Percentiles rank a stretch among this genome's conserved stretches.
These are phyloP conservation scores for Cacoxenus indagator DNA, from an alignment of 2,888 invertebrate genomes.

Conservation along the genomic window DNA sequence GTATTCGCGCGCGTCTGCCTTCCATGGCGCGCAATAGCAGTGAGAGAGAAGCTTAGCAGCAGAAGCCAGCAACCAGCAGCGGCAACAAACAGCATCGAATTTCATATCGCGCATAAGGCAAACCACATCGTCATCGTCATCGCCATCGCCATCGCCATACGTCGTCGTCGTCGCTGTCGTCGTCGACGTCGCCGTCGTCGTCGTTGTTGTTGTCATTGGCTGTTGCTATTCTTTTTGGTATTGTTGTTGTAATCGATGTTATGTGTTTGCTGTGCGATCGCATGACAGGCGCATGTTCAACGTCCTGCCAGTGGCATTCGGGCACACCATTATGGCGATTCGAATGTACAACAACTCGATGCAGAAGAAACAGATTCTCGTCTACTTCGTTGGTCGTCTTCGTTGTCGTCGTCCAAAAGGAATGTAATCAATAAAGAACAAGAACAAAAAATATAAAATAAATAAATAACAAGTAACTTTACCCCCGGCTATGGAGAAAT, in stretches of 20 bases:
- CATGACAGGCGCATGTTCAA: constrained; percentile 62
- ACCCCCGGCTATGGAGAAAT: not conserved
- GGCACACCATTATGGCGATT: not conserved
- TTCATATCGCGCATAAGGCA: constrained; percentile 54
- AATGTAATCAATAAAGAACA: constrained; percentile 69
- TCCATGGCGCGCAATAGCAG: not conserved
- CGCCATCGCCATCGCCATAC: constrained; percentile 39
- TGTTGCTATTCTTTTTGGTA: constrained; percentile 46
- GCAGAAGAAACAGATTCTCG: constrained; percentile 28
- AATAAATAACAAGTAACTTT: not conserved
- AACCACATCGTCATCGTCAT: no score
- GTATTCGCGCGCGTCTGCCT: no score
- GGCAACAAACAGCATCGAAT: constrained; percentile 47
- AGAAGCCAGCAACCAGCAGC: no score
- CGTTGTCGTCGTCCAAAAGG: constrained; percentile 65
- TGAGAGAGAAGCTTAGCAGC: no score
- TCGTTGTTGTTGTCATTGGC: constrained; percentile 53
- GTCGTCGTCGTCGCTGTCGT: constrained; percentile 37
- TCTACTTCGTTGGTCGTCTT: no score
- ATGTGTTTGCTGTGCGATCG: constrained; percentile 65
- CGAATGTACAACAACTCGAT: no score
- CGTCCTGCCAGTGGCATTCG: constrained; percentile 54
- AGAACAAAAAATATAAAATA: constrained; percentile 51
- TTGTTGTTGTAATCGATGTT: constrained; percentile 60
- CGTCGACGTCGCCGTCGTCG: constrained; percentile 36